Evolutionary conservation across 2,888 invertebrate species (phyloP), one percentile per base, ranked within the genome.

Genomic region (Antheraea assamensis): DNA sequence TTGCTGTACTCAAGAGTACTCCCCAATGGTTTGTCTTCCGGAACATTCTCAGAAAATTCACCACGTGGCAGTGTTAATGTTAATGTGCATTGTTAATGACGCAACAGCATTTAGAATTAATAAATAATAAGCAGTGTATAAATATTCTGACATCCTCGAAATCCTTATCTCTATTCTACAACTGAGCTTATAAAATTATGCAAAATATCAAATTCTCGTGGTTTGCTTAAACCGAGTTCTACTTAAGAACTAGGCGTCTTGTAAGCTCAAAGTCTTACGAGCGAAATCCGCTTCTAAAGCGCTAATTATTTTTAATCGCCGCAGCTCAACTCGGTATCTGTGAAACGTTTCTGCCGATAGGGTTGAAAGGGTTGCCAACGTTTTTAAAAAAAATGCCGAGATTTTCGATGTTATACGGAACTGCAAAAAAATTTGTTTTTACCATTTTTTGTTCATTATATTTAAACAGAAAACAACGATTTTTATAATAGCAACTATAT

Each of bases 261-360:
- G 81, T 83, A 82, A 78, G 78, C 80, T 80, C 81, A 77, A 82
- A 78, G 83, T 85, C 82, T 82, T 80, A 80, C 79, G 76, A 79
- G 79, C 77, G 82, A 82, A 85, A 83, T 82, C 85, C 84, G 85
- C 83, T 80, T 85, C 79, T 82, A 82, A 83, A 85, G 81, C 79
- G 85, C 87, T 90, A 89, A 92, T 92, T 90, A 92, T 90, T 89
- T 92, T 90, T 88, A 90, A 91, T 87, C 86, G 83, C 79, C 78
- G 73, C 79, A 77, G 83, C 83, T 87, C 81, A 82, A 82, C 83
- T 71, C 55, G 83, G n/a, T 83, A 84, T 83, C 81, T 80, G 78
- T 77, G 76, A 77, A 78, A 78, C 79, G 83, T 84, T 86, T 85
- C 83, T 82, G 80, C 77, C 77, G 80, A 79, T 79, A 79, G 71